phyloP scores from a whole-genome alignment of 2,797 vertebrate genomes.

The Acanthurus tractus region DNA sequence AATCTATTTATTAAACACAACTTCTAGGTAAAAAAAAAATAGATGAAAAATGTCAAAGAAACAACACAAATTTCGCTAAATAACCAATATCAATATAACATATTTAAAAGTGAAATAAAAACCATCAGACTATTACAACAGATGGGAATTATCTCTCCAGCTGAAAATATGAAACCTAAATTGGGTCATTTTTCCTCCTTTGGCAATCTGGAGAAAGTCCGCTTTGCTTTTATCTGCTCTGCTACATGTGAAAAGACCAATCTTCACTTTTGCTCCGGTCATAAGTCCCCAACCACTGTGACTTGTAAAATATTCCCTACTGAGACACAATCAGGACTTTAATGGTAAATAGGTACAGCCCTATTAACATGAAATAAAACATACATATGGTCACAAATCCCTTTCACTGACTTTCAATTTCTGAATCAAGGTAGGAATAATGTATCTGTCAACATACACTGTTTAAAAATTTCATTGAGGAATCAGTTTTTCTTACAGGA shows the following conservation, averaged over 20 bases:
- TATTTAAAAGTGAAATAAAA: conserved; percentile 56
- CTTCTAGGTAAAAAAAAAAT: background rate
- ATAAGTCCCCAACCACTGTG: conserved; percentile 38
- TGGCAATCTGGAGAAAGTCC: conserved; percentile 64
- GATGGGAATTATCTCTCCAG: conserved; percentile 52
- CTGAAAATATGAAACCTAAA: conserved; percentile 60
- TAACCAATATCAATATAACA: conserved; percentile 36
- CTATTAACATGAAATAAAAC: conserved; percentile 34
- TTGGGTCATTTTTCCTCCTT: conserved; percentile 67
- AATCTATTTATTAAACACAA: conserved; percentile 17
- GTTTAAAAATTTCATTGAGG: background rate
- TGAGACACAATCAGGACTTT: conserved; percentile 30
- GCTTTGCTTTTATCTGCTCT: conserved; percentile 59
- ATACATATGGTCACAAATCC: conserved; percentile 11
- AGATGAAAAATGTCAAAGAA: conserved; percentile 22
- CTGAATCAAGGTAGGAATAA: background rate
- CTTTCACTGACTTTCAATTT: conserved; percentile 16
- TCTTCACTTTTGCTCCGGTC: conserved; percentile 53
- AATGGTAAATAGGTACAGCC: conserved; percentile 52
- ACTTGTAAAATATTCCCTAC: conserved; percentile 50
- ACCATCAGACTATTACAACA: conserved; percentile 46
- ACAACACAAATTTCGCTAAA: conserved; percentile 29
- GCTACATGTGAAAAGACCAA: conserved; percentile 48
- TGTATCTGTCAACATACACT: background rate
- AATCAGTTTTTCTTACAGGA: background rate